phyloP scores from a whole-genome alignment of 1,140 invertebrate species.

The Microvelia longipes region DNA sequence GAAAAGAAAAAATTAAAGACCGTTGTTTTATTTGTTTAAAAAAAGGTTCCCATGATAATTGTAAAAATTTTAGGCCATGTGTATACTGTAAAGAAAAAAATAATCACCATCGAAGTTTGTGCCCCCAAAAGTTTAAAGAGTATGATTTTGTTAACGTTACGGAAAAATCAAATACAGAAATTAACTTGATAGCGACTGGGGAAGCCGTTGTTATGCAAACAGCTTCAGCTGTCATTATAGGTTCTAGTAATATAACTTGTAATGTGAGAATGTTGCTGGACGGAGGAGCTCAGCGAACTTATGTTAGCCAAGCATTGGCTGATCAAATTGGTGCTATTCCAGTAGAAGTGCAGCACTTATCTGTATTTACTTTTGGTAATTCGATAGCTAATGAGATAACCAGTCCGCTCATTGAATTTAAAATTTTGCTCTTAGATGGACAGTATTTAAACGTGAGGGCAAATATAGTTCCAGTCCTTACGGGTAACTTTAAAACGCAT shows the following conservation, averaged over 20 bases:
- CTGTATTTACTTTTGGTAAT: not conserved
- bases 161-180: not conserved
- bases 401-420: not conserved
- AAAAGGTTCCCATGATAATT: not conserved
- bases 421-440: not conserved
- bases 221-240: not conserved
- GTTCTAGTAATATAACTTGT: not conserved
- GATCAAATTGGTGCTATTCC: not conserved
- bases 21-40: not conserved
- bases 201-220: not conserved
- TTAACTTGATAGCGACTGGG: not conserved
- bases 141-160: not conserved
- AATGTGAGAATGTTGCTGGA: not conserved
- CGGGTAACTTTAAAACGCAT: too few relatives aligned
- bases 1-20: not conserved
- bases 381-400: not conserved
- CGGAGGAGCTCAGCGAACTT: not conserved
- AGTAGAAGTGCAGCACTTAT: not conserved
- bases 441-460: too few relatives aligned
- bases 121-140: not conserved
- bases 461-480: too few relatives aligned
- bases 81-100: not conserved
- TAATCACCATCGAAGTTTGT: not conserved
- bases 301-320: not conserved
- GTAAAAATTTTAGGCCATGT: not conserved